phyloP scores from a whole-genome alignment of 2,113 vertebrate species.

The Trichomycterus rosablanca region DNA sequence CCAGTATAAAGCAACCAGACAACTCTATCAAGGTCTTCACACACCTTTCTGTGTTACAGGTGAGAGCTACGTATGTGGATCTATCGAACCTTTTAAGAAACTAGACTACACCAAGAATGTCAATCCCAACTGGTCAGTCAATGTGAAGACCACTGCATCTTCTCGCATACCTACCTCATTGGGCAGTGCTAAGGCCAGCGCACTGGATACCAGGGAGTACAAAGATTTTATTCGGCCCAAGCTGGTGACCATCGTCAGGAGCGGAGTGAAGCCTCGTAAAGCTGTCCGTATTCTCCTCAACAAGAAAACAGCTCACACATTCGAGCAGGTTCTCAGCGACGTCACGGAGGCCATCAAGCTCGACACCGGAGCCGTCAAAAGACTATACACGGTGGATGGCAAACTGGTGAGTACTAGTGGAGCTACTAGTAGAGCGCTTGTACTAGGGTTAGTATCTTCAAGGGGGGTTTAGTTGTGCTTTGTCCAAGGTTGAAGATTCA shows the following conservation, averaged over 20 bases:
- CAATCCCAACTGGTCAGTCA: conserved; percentile 96
- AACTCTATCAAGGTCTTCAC: too few species aligned
- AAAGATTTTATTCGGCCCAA: conserved; percentile 97
- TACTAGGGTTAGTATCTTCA: too few species aligned
- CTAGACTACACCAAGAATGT: conserved; percentile 97
- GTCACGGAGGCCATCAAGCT: conserved; percentile 96
- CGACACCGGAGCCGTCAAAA: conserved; percentile 91
- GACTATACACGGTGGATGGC: conserved; percentile 90
- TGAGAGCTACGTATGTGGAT: conserved; percentile 95
- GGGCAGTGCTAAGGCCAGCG: conserved; percentile 73
- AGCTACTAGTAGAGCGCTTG: too few species aligned
- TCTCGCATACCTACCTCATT: conserved; percentile 77
- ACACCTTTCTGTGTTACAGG: conserved; percentile 62
- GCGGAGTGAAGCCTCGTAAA: conserved; percentile 93
- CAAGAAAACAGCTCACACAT: conserved; percentile 97
- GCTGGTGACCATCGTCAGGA: conserved; percentile 94
- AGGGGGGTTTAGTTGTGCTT: too few species aligned
- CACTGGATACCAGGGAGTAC: conserved; percentile 75
- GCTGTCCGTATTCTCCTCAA: conserved; percentile 92
- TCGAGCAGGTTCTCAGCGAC: conserved; percentile 95
- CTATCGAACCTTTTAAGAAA: conserved; percentile 91
- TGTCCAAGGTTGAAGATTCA: too few species aligned
- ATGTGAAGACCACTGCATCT: conserved; percentile 72
- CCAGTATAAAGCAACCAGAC: too few species aligned
- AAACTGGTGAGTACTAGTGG: conserved; percentile 90